A percentile compares a stretch with the other conserved stretches of the same genome.
These are phyloP conservation scores for Hippocampus abdominalis DNA, from an alignment of 2,113 vertebrate species.

Conservation along the genomic window DNA sequence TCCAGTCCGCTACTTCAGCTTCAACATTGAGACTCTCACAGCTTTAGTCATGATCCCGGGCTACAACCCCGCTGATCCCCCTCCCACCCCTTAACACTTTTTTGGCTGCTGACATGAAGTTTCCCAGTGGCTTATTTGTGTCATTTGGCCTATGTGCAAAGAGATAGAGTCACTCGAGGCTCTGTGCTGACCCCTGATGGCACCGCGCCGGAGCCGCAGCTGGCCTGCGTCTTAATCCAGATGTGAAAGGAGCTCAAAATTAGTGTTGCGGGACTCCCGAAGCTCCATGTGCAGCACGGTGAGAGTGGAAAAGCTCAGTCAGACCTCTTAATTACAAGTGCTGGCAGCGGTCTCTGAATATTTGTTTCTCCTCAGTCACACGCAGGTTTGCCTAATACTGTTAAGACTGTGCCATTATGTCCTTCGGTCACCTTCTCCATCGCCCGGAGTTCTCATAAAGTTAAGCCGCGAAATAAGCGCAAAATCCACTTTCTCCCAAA, in stretches of 20 bases:
- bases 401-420: slow-evolving; percentile 9
- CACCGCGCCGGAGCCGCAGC: slow-evolving; percentile 47
- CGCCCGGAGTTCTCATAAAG: slow-evolving; percentile 19
- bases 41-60: slow-evolving; percentile 15
- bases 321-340: slow-evolving; percentile 23
- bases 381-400: slow-evolving; percentile 2
- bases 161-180: slow-evolving; percentile 49
- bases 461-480: slow-evolving; percentile 25
- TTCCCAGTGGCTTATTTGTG: slow-evolving; percentile 38
- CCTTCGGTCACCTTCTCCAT: slow-evolving; percentile 19
- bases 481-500: slow-evolving; percentile 31
- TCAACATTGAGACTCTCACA: slow-evolving; percentile 26
- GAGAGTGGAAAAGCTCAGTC: slow-evolving; percentile 14
- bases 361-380: neutral
- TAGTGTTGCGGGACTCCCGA: slow-evolving; percentile 8
- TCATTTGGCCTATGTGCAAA: slow-evolving; percentile 38
- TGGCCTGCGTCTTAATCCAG: slow-evolving; percentile 42
- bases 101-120: slow-evolving; percentile 40
- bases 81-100: slow-evolving; percentile 17
- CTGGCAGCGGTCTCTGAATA: slow-evolving; percentile 9
- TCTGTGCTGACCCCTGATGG: slow-evolving; percentile 53
- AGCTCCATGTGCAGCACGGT: slow-evolving; percentile 12
- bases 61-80: slow-evolving; percentile 27
- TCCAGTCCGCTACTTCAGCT: neutral
- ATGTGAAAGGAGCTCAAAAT: slow-evolving; percentile 37